Conservation (phyloP, 1,140 invertebrate genomes). For the Sitodiplosis mosellana region DNA sequence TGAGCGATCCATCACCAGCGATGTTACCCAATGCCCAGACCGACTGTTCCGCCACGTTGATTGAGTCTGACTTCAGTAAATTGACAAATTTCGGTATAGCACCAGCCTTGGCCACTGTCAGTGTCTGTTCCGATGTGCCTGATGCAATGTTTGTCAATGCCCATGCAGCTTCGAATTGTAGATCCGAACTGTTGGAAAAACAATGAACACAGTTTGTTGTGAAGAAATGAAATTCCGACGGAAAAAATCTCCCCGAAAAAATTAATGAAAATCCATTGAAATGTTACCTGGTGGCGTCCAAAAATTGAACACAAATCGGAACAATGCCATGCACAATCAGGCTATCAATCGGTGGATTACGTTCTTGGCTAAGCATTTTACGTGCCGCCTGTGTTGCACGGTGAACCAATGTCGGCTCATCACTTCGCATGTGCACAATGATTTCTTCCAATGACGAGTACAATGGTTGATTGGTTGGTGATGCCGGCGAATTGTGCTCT, state of each 20-base stretch:
- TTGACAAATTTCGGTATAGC: conserved; percentile 72
- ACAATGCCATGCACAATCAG: conserved; percentile 79
- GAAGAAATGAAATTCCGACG: conserved; percentile 1
- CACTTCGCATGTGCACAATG: conserved; percentile 39
- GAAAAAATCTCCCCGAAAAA: background rate
- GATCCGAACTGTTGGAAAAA: conserved; percentile 42
- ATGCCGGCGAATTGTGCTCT: conserved; percentile 28
- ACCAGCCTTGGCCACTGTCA: conserved; percentile 64
- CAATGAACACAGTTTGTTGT: too few species aligned
- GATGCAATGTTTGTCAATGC: conserved; percentile 96
- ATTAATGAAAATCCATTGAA: background rate
- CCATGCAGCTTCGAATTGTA: conserved; percentile 98
- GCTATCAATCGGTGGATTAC: conserved; percentile 83
- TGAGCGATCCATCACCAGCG: conserved; percentile 67
- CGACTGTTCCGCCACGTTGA: conserved; percentile 80
- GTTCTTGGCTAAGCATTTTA: conserved; percentile 79
- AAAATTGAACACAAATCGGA: conserved; percentile 62
- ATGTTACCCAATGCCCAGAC: conserved; percentile 98
- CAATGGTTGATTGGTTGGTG: conserved; percentile 15
- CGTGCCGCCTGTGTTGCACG: conserved; percentile 56
- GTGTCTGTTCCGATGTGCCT: conserved; percentile 78
- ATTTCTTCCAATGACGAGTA: conserved; percentile 37
- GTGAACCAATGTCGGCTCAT: conserved; percentile 39
- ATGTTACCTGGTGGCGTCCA: conserved; percentile 24
- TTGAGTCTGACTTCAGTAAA: conserved; percentile 52